phyloP scores from a whole-genome alignment of 2,888 invertebrate genomes.

The Sialis fuliginosa region DNA sequence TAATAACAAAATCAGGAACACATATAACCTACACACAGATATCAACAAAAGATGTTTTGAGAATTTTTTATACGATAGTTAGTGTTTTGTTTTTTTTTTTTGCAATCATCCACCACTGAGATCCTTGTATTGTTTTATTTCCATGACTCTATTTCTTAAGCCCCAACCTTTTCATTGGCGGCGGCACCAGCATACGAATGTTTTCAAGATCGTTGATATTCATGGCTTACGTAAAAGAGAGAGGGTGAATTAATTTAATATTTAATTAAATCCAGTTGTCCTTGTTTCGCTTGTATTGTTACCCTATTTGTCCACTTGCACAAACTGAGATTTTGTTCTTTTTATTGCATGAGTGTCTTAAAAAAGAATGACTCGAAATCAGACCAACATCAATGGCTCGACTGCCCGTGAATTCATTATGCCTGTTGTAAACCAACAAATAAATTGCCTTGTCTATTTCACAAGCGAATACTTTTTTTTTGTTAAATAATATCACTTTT shows the following conservation, averaged over 20 bases:
- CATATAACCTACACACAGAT: not conserved
- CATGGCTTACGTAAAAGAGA: not conserved
- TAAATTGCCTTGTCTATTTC: not conserved
- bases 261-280: not conserved
- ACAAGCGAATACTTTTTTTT: not conserved
- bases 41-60: no score
- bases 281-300: not conserved
- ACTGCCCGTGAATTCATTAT: not conserved
- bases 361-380: slow-evolving; percentile 12
- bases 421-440: not conserved
- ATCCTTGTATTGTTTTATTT: slow-evolving; percentile 2
- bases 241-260: not conserved
- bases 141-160: slow-evolving; percentile 1
- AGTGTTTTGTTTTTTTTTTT: no score
- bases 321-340: not conserved
- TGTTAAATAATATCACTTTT: not conserved
- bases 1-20: not conserved
- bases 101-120: not conserved
- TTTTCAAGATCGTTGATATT: not conserved
- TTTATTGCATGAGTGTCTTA: slow-evolving; percentile 15
- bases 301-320: not conserved
- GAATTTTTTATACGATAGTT: no score
- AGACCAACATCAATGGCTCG: not conserved
- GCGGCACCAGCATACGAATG: not conserved
- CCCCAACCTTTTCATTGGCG: not conserved